Evolutionary conservation across 2,113 vertebrate genomes (phyloP).

Genomic region (Chaenogobius annularis): DNA sequence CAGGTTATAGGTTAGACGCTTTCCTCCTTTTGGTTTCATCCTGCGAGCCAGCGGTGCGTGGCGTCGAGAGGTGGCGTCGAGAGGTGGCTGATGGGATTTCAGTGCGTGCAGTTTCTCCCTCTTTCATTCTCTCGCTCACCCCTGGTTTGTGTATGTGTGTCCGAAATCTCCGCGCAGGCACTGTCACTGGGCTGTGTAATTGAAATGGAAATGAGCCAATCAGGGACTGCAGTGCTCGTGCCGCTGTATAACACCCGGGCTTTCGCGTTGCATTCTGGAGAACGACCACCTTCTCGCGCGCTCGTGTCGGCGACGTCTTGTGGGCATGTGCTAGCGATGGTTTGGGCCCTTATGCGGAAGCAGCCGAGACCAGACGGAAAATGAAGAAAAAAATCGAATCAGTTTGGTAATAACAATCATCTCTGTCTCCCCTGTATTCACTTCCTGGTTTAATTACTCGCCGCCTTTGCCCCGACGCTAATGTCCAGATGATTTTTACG

Average conservation of each 20-base stretch:
- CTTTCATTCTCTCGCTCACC: conserved; percentile 27
- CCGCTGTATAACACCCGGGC: conserved; percentile 72
- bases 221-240: conserved; percentile 69
- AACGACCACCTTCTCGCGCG: conserved; percentile 27
- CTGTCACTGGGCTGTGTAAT: conserved; percentile 89
- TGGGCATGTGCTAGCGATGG: conserved; percentile 47
- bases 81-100: conserved; percentile 81
- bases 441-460: conserved; percentile 6
- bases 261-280: conserved; percentile 50
- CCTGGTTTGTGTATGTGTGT: conserved; percentile 28
- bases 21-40: conserved; percentile 51
- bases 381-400: conserved; percentile 66
- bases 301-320: conserved; percentile 35
- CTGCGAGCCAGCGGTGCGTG: conserved; percentile 64
- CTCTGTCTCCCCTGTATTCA: conserved; percentile 7
- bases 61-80: conserved; percentile 66
- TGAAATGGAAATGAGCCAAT: conserved; percentile 89
- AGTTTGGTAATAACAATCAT: conserved; percentile 81
- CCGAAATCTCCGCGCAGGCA: conserved; percentile 59
- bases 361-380: conserved; percentile 60
- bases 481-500: conserved; percentile 59
- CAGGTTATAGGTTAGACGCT: background rate
- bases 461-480: conserved; percentile 2
- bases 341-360: conserved; percentile 32
- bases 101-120: conserved; percentile 66